Percentiles rank a stretch among this genome's conserved stretches.
These are phyloP conservation scores for Phaethornis superciliosus DNA, from an alignment of 2,113 vertebrate genomes.

Conservation along the genomic window DNA sequence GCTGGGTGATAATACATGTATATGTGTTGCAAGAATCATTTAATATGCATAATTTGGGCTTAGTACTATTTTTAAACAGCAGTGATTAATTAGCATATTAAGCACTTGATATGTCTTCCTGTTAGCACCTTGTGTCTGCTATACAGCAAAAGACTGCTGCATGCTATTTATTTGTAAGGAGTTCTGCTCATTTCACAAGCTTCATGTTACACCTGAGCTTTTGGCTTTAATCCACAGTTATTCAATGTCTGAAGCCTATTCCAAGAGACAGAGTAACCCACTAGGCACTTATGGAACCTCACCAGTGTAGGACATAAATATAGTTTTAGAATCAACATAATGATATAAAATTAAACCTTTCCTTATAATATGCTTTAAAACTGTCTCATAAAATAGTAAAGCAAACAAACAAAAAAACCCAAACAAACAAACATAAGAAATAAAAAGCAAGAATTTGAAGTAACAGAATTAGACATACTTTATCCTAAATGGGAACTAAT, in stretches of 20 bases:
- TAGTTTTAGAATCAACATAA: not conserved
- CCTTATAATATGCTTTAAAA: not conserved
- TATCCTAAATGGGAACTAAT: not conserved
- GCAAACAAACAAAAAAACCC: no score
- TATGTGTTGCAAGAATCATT: accelerated
- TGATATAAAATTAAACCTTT: not conserved
- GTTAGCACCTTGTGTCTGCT: not conserved
- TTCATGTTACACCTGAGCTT: not conserved
- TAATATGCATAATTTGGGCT: not conserved
- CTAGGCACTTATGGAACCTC: not conserved
- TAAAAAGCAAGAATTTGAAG: not conserved
- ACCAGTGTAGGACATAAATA: not conserved
- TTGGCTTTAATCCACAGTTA: not conserved
- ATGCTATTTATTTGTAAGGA: not conserved
- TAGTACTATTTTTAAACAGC: not conserved
- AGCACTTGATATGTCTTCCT: not conserved
- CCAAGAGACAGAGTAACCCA: not conserved
- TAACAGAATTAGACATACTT: not conserved
- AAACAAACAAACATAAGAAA: not conserved
- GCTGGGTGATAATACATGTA: not conserved
- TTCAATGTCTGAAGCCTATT: not conserved
- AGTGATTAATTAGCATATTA: not conserved
- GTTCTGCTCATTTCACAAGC: not conserved
- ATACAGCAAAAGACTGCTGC: not conserved
- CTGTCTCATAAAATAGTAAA: not conserved